Conservation (phyloP, 2,113 vertebrate species). For the Felis chaus region DNA sequence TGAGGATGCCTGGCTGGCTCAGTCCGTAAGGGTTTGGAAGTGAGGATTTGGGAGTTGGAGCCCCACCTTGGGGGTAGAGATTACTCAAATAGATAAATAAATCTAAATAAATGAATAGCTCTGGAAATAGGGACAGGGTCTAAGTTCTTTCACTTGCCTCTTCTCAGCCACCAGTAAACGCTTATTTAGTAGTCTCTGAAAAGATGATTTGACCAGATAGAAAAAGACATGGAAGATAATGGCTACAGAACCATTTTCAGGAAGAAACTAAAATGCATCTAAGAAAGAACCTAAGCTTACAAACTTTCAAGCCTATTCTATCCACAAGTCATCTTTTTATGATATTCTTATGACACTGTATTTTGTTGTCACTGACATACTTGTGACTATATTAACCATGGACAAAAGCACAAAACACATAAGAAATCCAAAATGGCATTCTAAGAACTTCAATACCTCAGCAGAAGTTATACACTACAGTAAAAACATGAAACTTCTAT, state of each 20-base stretch:
- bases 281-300: not conserved
- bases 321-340: not conserved
- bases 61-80: not conserved
- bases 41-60: no score
- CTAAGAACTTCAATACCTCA: constrained; percentile 28
- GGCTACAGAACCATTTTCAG: not conserved
- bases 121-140: constrained; percentile 19
- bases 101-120: not conserved
- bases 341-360: constrained; percentile 1
- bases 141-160: constrained; percentile 41
- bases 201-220: not conserved
- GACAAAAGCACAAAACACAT: constrained; percentile 13
- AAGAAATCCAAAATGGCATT: constrained; percentile 51
- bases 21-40: no score
- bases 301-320: constrained; percentile 40
- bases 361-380: not conserved
- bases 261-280: constrained; percentile 41
- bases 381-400: constrained; percentile 17
- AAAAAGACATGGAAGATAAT: constrained; percentile 30
- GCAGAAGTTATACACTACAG: constrained; percentile 8
- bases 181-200: constrained; percentile 38
- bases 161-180: constrained; percentile 25
- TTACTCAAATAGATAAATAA: not conserved
- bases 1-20: not conserved
- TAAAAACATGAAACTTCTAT: constrained; percentile 37